Conservation (phyloP, 1,140 invertebrate genomes). For the Hyles euphorbiae region DNA sequence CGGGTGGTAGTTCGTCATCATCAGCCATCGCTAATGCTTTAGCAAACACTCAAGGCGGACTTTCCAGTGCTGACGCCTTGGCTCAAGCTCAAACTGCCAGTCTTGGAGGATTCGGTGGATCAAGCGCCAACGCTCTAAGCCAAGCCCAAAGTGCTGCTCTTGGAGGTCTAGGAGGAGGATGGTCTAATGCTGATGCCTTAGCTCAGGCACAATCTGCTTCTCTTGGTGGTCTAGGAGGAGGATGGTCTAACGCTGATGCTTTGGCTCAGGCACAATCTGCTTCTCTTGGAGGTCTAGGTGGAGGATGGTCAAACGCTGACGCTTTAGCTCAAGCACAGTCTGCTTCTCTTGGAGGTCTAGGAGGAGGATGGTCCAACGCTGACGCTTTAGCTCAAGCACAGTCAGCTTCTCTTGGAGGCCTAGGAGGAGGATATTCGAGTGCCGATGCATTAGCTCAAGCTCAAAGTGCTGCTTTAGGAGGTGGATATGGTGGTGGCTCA, state of each 20-base stretch:
- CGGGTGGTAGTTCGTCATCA: background rate
- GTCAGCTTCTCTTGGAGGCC: background rate
- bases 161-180: constrained; percentile 10
- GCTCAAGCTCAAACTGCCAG: constrained; percentile 7
- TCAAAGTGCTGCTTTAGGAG: background rate
- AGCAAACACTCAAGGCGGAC: constrained; percentile 16
- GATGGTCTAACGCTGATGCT: constrained; percentile 3
- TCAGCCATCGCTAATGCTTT: constrained; percentile 11
- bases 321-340: constrained; percentile 19
- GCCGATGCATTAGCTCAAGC: constrained; percentile 9
- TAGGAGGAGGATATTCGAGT: background rate
- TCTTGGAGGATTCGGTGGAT: constrained; percentile 2
- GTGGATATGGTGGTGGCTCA: background rate
- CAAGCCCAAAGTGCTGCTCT: background rate
- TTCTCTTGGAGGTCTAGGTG: constrained; percentile 10
- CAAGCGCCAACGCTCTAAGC: constrained; percentile 5
- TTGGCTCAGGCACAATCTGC: constrained; percentile 13
- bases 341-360: background rate
- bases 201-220: constrained; percentile 18
- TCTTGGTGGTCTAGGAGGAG: constrained; percentile 5
- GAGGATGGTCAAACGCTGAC: constrained; percentile 11
- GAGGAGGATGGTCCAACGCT: constrained; percentile 1
- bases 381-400: constrained; percentile 5
- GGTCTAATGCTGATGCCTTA: constrained; percentile 10
- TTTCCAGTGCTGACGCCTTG: constrained; percentile 1